Percentiles rank a stretch among this genome's conserved stretches.
phyloP scores from a whole-genome alignment of 2,797 vertebrate genomes.

The Uromys caudimaculatus region DNA sequence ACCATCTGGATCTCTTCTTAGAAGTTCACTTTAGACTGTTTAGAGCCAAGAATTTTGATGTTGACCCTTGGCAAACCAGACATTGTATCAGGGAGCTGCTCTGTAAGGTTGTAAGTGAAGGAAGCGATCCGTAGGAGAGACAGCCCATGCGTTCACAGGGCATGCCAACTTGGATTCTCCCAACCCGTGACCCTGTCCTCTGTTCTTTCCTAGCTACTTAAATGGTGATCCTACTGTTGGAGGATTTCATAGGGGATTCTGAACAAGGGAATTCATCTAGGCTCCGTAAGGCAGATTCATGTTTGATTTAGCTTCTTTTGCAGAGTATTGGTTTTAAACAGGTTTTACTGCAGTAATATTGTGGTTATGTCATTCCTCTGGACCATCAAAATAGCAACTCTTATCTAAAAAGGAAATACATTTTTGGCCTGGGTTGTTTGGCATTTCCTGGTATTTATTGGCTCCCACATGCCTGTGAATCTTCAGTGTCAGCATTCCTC shows the following conservation, averaged over 20 bases:
- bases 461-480: neutral
- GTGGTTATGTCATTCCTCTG: neutral
- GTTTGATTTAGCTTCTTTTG: conserved; percentile 4
- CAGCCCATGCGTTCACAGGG: neutral
- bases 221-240: neutral
- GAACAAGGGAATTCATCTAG: conserved; percentile 1
- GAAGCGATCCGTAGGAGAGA: neutral
- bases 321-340: conserved; percentile 39
- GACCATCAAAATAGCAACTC: neutral
- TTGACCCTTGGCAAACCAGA: neutral
- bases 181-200: neutral
- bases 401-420: conserved; percentile 13
- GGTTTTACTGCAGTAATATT: conserved; percentile 35
- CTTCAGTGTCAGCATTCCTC: neutral
- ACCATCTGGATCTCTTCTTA: neutral
- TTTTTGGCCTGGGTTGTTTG: conserved; percentile 1
- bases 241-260: neutral
- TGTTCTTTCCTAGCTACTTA: neutral
- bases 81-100: neutral
- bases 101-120: neutral
- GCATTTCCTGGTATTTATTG: conserved; percentile 27
- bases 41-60: neutral
- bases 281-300: neutral
- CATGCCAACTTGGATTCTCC: neutral
- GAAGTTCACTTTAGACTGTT: neutral